phyloP scores from a whole-genome alignment of 2,888 invertebrate species.

The Polydesmus complanatus region DNA sequence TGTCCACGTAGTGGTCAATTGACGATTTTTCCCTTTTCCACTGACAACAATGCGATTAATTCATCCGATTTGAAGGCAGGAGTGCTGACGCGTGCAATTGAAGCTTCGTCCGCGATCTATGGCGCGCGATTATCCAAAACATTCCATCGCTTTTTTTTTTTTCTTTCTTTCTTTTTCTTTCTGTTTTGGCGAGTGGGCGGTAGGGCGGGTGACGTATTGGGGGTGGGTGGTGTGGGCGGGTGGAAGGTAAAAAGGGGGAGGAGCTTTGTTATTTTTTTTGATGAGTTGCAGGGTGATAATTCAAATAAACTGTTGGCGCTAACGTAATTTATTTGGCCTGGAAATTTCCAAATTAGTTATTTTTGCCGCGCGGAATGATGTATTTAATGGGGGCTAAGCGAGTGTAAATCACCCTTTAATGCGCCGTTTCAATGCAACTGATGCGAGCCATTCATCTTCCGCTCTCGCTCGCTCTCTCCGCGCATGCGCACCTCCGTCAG shows the following conservation, averaged over 20 bases:
- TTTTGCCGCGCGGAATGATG: slow-evolving; percentile 16
- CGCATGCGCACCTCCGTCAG: background rate
- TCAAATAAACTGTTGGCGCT: slow-evolving; percentile 14
- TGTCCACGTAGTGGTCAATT: too few species aligned
- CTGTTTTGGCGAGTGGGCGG: too few species aligned
- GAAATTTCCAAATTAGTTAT: slow-evolving; percentile 16
- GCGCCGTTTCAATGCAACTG: slow-evolving; percentile 14
- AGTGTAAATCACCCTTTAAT: slow-evolving; percentile 15
- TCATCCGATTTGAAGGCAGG: too few species aligned
- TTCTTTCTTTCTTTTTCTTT: too few species aligned
- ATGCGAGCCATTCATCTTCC: slow-evolving; percentile 12
- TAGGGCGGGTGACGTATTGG: too few species aligned
- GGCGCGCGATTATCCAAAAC: too few species aligned
- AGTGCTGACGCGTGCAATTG: too few species aligned
- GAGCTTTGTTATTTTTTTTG: background rate
- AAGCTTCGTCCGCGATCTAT: too few species aligned
- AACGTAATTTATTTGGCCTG: slow-evolving; percentile 14
- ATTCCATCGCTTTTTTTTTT: too few species aligned
- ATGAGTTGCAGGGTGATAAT: slow-evolving; percentile 14
- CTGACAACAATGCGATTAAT: too few species aligned
- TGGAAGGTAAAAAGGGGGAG: too few species aligned
- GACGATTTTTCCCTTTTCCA: too few species aligned
- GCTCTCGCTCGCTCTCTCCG: background rate
- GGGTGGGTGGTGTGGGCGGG: background rate
- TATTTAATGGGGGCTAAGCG: slow-evolving; percentile 15